Conservation (phyloP, 2,888 invertebrate species). For the Pteria penguin region DNA sequence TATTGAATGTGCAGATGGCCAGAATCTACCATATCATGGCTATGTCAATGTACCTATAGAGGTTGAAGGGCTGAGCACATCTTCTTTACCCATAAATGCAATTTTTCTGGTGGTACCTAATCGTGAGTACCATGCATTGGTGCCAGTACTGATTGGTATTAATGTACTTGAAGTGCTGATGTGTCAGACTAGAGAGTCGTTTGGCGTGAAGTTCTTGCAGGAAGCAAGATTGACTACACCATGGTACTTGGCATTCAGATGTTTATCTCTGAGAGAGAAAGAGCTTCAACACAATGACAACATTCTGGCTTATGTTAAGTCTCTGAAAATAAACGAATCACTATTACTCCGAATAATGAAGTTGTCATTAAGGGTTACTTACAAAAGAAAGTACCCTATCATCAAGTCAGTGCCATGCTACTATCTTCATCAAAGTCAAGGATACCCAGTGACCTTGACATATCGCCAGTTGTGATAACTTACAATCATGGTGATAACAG, state of each 20-base stretch:
- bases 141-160: not conserved
- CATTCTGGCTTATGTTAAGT: not conserved
- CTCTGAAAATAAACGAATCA: too few species aligned
- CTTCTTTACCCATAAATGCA: not conserved
- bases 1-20: not conserved
- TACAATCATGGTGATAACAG: too few species aligned
- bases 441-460: too few species aligned
- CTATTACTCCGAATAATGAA: too few species aligned
- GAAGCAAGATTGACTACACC: not conserved
- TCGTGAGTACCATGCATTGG: not conserved
- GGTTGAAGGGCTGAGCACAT: not conserved
- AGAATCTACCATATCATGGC: not conserved
- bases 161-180: not conserved
- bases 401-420: too few species aligned
- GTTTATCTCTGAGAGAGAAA: slow-evolving; percentile 1
- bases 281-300: not conserved
- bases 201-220: slow-evolving; percentile 2
- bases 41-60: not conserved
- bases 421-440: too few species aligned
- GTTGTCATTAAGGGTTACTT: too few species aligned
- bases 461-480: too few species aligned
- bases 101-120: not conserved
- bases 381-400: too few species aligned
- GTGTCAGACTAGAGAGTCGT: not conserved
- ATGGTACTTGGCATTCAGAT: slow-evolving; percentile 18